A percentile compares a stretch with the other conserved stretches of the same genome.
Conservation (phyloP, 2,113 vertebrate species). For the Isurus oxyrinchus region DNA sequence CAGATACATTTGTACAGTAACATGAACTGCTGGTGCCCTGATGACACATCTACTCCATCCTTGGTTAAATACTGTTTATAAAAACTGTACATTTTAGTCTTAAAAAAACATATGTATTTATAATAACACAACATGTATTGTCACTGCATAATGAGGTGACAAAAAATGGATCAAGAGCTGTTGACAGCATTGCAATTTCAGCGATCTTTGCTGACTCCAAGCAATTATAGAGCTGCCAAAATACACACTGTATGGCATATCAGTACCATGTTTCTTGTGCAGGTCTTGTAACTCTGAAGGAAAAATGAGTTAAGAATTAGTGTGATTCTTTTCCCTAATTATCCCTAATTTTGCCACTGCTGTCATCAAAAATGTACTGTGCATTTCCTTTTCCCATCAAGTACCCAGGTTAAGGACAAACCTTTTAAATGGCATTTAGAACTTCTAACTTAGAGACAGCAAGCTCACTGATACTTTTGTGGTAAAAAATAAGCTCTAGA, state of each 20-base stretch:
- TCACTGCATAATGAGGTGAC: constrained; percentile 35
- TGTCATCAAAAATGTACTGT: background rate
- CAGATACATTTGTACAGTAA: constrained; percentile 31
- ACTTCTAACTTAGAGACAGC: constrained; percentile 20
- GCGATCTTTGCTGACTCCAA: constrained; percentile 32
- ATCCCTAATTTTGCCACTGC: constrained; percentile 8
- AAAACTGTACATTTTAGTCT: constrained; percentile 37
- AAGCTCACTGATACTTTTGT: constrained; percentile 7
- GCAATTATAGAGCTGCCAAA: constrained; percentile 36
- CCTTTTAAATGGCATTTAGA: background rate
- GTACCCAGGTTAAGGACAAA: background rate
- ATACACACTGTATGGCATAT: constrained; percentile 27
- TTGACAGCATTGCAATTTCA: constrained; percentile 30
- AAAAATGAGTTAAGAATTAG: constrained; percentile 35
- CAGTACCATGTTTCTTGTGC: constrained; percentile 34
- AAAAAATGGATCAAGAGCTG: constrained; percentile 32
- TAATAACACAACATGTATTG: constrained; percentile 37
- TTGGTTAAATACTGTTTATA: constrained; percentile 37
- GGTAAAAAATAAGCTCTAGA: background rate
- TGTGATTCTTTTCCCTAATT: constrained; percentile 25
- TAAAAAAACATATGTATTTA: constrained; percentile 38
- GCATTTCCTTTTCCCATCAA: background rate
- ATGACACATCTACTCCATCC: constrained; percentile 28
- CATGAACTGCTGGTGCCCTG: constrained; percentile 31
- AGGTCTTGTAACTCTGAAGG: constrained; percentile 21